Base-by-base conservation (phyloP, 2,113 vertebrate genomes). In the Sclerurus mexicanus region DNA sequence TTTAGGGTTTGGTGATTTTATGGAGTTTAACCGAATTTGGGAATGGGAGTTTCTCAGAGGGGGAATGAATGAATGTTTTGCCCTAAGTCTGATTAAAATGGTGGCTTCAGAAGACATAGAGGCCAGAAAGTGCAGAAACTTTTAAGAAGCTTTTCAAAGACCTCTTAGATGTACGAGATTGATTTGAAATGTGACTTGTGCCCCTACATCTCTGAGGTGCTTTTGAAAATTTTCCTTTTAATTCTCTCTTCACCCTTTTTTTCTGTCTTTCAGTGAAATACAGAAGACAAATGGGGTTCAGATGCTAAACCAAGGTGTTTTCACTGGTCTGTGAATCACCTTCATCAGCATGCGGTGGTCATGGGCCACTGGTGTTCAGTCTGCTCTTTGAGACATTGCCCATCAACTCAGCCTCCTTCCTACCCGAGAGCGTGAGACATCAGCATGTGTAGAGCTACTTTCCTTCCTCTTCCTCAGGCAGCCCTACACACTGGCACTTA, bases 181-280 rank as follows among this genome's bases (percentile, higher is more conserved):
- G 95, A 94, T 96, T 92, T 94, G 86, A 92, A 95, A 93, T 93
- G 62, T 93, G 93, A 94, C 95, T 95, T 92, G 73, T 93, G 88
- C 90, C 92, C 88, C 80, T 59, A 39, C n/a, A 42, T 39, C 58
- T 93, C 77, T 5, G 0, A 97, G 62, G n/a, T 55, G 69, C 91
- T 93, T 96, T 94, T 89, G 49, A 95, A 94, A 95, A 72, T 75
- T 42, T 82, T 12, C 16, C 96, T 77, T 94, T 88, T 81, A 92
- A 75, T 94, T 94, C 66, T 68, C 76, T 68, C 35, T 66, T 95
- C 71, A 28, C 60, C 42, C 27, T 39, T 64, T 93, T 84, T 44
- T 62, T 44, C 42, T 75, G 40, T 58, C 31, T 79, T 86, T 84
- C 44, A n/a, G 25, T 85, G 88, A 92, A 92, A 87, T 5, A 30